A percentile compares a stretch with the other conserved stretches of the same genome.
Conservation (phyloP, 2,888 invertebrate genomes). For the Barypeithes pellucidus region DNA sequence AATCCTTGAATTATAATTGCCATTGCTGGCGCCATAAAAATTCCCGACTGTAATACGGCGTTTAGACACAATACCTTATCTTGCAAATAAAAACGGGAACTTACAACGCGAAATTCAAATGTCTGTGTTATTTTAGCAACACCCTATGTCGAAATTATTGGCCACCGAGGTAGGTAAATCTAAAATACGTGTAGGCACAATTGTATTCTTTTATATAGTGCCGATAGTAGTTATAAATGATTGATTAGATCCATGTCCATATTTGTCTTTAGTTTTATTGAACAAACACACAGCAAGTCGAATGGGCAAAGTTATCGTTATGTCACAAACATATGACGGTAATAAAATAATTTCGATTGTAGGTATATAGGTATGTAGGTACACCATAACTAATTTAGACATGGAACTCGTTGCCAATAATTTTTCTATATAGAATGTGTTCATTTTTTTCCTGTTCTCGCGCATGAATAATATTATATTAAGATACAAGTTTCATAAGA, state of each 20-base stretch:
- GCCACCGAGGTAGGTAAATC: neutral
- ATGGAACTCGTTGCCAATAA: neutral
- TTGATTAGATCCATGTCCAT: neutral
- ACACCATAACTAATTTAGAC: neutral
- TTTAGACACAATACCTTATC: no score
- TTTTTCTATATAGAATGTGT: constrained; percentile 1
- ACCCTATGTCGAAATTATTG: neutral
- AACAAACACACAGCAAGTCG: neutral
- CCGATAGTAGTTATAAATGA: neutral
- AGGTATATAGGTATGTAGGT: neutral
- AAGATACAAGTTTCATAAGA: no score
- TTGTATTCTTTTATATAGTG: constrained; percentile 2
- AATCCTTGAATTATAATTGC: no score
- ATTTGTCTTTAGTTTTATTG: constrained; percentile 13
- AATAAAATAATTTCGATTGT: neutral
- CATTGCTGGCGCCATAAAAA: no score
- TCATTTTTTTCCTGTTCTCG: no score
- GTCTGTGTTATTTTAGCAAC: neutral
- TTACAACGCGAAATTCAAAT: no score
- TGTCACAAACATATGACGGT: neutral
- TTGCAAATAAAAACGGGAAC: no score
- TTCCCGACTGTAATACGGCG: no score
- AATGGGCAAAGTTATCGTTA: constrained; percentile 3
- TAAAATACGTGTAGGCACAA: neutral
- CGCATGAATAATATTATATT: no score